phyloP scores from a whole-genome alignment of 2,888 invertebrate genomes.

The Argyresthia albistria region DNA sequence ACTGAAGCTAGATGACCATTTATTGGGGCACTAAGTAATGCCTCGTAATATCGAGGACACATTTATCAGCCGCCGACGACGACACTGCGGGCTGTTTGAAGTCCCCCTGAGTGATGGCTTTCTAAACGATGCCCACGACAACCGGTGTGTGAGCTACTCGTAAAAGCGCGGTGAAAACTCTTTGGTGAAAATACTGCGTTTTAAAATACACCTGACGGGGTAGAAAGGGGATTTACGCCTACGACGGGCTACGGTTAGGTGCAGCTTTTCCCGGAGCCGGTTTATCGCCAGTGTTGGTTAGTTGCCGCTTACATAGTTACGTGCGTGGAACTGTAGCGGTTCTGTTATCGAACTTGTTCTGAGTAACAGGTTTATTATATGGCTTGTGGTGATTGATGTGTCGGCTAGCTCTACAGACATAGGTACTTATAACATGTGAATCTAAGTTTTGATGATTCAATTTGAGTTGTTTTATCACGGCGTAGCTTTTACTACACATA shows the following conservation, averaged over 20 bases:
- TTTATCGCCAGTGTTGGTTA: not conserved
- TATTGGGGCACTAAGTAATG: not conserved
- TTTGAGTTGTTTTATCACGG: too few relatives aligned
- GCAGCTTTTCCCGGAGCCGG: not conserved
- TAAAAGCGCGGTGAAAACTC: constrained; percentile 60
- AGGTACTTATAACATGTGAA: too few relatives aligned
- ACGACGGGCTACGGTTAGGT: not conserved
- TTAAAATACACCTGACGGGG: constrained; percentile 33
- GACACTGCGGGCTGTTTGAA: constrained; percentile 33
- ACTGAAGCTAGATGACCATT: not conserved
- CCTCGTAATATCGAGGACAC: constrained; percentile 28
- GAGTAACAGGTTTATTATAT: too few relatives aligned
- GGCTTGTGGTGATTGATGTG: too few relatives aligned
- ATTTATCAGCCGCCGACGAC: constrained; percentile 24
- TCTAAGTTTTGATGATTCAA: too few relatives aligned
- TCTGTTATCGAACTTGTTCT: too few relatives aligned
- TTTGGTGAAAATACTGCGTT: constrained; percentile 33
- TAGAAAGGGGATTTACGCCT: constrained; percentile 1
- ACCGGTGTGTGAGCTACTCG: constrained; percentile 13
- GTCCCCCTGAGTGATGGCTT: constrained; percentile 63
- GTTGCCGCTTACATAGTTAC: too few relatives aligned
- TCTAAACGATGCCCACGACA: constrained; percentile 35
- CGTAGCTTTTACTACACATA: too few relatives aligned
- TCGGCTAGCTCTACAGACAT: too few relatives aligned
- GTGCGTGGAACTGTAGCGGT: too few relatives aligned